Evolutionary conservation across 2,888 invertebrate genomes (phyloP).

Genomic region (Drosophila recens): DNA sequence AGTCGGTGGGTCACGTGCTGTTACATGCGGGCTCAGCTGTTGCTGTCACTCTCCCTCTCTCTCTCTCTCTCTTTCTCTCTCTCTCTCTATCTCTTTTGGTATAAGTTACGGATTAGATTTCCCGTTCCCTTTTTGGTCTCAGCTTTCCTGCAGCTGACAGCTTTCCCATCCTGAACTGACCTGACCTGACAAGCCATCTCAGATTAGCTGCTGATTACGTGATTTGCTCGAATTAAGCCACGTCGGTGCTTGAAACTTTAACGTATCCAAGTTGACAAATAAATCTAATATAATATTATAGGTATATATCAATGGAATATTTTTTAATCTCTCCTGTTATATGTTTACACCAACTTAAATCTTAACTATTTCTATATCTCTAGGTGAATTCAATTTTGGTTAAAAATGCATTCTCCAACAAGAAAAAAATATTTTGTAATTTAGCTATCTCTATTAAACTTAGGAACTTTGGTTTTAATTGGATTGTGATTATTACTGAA

Average conservation of each 20-base stretch:
- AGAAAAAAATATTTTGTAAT: too few species aligned
- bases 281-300: neutral
- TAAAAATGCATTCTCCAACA: neutral
- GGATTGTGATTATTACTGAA: too few species aligned
- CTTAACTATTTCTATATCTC: neutral
- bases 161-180: constrained; percentile 12
- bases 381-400: neutral
- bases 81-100: neutral
- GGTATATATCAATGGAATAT: neutral
- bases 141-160: constrained; percentile 53
- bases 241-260: neutral
- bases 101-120: constrained; percentile 44
- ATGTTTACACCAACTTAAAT: neutral
- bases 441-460: too few species aligned
- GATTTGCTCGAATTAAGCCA: constrained; percentile 17
- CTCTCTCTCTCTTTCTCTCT: neutral
- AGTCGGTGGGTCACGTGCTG: constrained; percentile 47
- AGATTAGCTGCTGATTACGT: constrained; percentile 29
- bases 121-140: constrained; percentile 8
- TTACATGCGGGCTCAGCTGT: constrained; percentile 51
- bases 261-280: neutral
- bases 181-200: constrained; percentile 27
- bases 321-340: neutral
- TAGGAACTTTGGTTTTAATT: too few species aligned
- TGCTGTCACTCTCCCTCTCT: constrained; percentile 8